These are phyloP conservation scores for Chymomyza caudatula DNA, from an alignment of 2,888 invertebrate genomes.

Conservation along the genomic window DNA sequence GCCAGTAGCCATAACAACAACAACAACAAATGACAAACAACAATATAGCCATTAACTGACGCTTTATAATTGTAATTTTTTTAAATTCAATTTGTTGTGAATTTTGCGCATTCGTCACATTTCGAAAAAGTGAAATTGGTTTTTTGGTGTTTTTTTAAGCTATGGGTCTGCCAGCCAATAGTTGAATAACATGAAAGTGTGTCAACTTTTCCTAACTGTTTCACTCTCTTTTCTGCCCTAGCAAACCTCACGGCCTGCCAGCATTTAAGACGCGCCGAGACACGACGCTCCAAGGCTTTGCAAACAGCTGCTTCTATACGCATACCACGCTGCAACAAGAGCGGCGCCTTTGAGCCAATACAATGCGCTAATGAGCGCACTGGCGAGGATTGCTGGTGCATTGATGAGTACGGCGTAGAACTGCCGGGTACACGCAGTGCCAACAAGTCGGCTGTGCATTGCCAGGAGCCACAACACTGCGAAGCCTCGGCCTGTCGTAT, in stretches of 20 bases:
- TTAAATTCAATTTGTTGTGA: slow-evolving; percentile 40
- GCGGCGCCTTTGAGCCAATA: slow-evolving; percentile 86
- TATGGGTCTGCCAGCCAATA: slow-evolving; percentile 26
- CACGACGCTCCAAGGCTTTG: slow-evolving; percentile 82
- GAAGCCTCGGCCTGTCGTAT: slow-evolving; percentile 90
- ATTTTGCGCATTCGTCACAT: slow-evolving; percentile 52
- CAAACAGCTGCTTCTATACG: slow-evolving; percentile 75
- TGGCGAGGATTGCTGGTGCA: slow-evolving; percentile 88
- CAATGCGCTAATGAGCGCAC: slow-evolving; percentile 86
- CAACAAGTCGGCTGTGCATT: slow-evolving; percentile 63
- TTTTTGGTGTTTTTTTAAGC: slow-evolving; percentile 26
- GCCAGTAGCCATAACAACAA: slow-evolving; percentile 5
- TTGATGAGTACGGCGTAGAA: slow-evolving; percentile 88
- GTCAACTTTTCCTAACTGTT: slow-evolving; percentile 27
- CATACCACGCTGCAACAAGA: slow-evolving; percentile 85
- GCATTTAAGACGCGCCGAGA: slow-evolving; percentile 82
- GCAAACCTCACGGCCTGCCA: slow-evolving; percentile 82
- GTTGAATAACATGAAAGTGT: slow-evolving; percentile 65
- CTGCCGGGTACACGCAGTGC: slow-evolving; percentile 84
- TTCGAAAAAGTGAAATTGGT: slow-evolving; percentile 66
- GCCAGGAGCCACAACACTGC: slow-evolving; percentile 82
- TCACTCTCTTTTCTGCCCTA: slow-evolving; percentile 39
- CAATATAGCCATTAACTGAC: slow-evolving; percentile 33
- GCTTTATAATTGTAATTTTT: slow-evolving; percentile 36
- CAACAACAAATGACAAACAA: slow-evolving; percentile 29